Evolutionary conservation across 2,888 invertebrate genomes (phyloP), one percentile per base, ranked within the genome.

Genomic region (Cremastinae sp.): DNA sequence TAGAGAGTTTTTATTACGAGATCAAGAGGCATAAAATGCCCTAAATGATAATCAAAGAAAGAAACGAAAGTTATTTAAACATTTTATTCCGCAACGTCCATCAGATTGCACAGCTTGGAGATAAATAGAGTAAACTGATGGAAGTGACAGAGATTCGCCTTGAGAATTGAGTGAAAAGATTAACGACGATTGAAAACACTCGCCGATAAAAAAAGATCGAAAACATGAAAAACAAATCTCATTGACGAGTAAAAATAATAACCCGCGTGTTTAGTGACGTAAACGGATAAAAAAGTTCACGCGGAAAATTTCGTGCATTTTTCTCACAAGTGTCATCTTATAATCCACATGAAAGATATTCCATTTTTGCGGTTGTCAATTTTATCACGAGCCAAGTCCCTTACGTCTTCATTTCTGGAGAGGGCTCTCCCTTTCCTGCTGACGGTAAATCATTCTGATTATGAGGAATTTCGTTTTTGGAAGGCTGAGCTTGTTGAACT

Each of bases 391-490:
- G 28, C 16, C 16, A 10, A 37, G 35, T 16, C n/a, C 14, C 45
- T 59, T 59, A 69, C 10, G 22, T 56, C 10, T 58, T 37, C 7
- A 59, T n/a, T 4, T 18, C 59, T n/a, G 58, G 18, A 41, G 18
- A 45, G 4, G 53, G 20, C 12, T 68, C 69, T 41, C 35, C 28
- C 43, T 35, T 35, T 47, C 8, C 45, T 10, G 43, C 45, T 14
- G 12, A 22, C 8, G 69, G 39, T 1, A 51, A 28, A 14, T 47
- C 20, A 4, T 59, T 64, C 2, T 82, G 83, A 14, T 47, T 58
- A 22, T 83, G 84, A 64, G 83, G 82, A n/a, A 79, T 80, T 75
- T 83, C 82, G 71, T 80, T 83, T 37, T 79, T 56, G 35, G n/a
- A 18, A 22, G 58, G 12, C 8, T 56, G 81, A 68, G 9, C 4